phyloP scores from a whole-genome alignment of 2,797 vertebrate genomes.

The Lutjanus campechanus region DNA sequence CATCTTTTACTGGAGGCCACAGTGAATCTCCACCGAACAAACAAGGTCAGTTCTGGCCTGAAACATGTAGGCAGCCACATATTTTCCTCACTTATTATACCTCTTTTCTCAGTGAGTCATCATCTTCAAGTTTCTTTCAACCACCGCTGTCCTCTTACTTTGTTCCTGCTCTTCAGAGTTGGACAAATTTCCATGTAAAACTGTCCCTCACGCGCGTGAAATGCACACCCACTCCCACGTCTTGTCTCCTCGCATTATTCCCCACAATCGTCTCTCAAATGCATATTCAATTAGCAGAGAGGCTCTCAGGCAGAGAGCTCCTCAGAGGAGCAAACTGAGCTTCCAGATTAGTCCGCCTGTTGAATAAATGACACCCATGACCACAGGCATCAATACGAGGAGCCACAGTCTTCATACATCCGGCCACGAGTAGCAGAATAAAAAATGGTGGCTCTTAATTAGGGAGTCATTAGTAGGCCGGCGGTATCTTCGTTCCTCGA shows the following conservation, averaged over 20 bases:
- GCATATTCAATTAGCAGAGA: neutral
- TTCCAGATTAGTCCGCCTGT: neutral
- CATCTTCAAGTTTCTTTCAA: too few relatives aligned
- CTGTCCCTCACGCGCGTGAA: too few relatives aligned
- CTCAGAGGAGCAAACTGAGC: neutral
- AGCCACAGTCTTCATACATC: neutral
- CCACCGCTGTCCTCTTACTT: too few relatives aligned
- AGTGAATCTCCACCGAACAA: too few relatives aligned
- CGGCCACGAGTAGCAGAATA: neutral
- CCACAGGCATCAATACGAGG: neutral
- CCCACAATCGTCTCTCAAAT: neutral
- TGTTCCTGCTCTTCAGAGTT: neutral
- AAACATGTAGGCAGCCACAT: too few relatives aligned
- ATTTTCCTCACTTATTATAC: too few relatives aligned
- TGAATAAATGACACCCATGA: neutral
- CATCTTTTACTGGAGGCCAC: too few relatives aligned
- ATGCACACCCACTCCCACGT: neutral
- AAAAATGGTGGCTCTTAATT: neutral
- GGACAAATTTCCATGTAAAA: neutral
- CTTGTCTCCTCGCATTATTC: neutral
- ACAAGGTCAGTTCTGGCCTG: too few relatives aligned
- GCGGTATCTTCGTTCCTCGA: rapidly evolving
- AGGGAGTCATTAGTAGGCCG: neutral
- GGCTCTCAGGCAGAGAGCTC: neutral
- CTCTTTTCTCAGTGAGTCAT: too few relatives aligned